These are phyloP conservation scores for Plusia festucae DNA, from an alignment of 2,888 invertebrate genomes.

Conservation along the genomic window DNA sequence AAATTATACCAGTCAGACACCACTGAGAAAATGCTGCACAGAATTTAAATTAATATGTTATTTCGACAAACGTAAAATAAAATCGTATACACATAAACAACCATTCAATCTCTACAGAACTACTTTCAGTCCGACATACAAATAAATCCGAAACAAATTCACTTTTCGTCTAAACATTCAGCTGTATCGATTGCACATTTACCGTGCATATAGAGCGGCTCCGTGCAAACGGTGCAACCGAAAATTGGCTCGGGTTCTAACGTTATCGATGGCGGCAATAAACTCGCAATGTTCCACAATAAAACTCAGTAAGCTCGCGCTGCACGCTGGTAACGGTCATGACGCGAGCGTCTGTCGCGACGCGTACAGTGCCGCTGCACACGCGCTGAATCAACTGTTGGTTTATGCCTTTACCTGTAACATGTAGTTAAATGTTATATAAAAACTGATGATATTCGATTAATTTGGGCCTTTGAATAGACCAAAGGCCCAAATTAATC, in stretches of 20 bases:
- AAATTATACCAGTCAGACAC: not conserved
- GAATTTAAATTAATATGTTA: conserved; percentile 1
- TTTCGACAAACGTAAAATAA: conserved; percentile 8
- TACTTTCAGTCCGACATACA: conserved; percentile 38
- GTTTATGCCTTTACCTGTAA: conserved; percentile 5
- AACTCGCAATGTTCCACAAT: conserved; percentile 54
- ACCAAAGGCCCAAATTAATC: not conserved
- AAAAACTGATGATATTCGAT: too few species aligned
- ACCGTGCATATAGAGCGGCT: conserved; percentile 41
- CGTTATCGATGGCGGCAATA: conserved; percentile 60
- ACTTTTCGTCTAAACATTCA: conserved; percentile 56
- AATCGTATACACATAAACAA: not conserved
- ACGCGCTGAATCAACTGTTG: conserved; percentile 29
- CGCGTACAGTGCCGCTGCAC: not conserved
- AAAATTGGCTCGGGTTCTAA: conserved; percentile 53
- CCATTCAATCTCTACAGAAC: conserved; percentile 19
- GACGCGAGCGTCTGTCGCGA: conserved; percentile 25
- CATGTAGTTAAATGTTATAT: not conserved
- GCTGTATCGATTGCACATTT: conserved; percentile 48
- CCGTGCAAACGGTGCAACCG: conserved; percentile 54
- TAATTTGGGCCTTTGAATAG: too few species aligned
- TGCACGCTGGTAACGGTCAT: conserved; percentile 43
- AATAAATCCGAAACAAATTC: conserved; percentile 52
- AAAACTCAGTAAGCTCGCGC: conserved; percentile 49
- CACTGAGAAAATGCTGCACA: not conserved